Conservation (phyloP, 2,888 invertebrate species). For the Esperia sulphurella region DNA sequence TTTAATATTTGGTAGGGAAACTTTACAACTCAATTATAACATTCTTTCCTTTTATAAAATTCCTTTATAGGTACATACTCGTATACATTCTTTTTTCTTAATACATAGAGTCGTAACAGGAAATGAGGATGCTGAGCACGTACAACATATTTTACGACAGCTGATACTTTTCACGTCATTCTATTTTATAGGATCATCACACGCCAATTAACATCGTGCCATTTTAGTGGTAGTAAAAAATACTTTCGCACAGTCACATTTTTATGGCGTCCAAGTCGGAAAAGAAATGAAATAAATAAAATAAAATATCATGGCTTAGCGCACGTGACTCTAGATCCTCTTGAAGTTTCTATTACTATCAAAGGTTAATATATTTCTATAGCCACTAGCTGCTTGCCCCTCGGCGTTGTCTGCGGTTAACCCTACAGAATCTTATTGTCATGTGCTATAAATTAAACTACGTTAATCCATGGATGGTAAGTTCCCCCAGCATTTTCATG, state of each 20-base stretch:
- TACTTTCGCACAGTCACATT: conserved; percentile 32
- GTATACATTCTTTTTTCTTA: too few species aligned
- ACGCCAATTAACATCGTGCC: conserved; percentile 36
- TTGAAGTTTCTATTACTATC: neutral
- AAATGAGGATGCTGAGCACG: conserved; percentile 4
- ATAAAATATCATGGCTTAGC: neutral
- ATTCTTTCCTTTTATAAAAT: too few species aligned
- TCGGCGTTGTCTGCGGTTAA: too few species aligned
- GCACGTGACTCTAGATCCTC: conserved; percentile 2
- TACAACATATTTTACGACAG: conserved; percentile 4
- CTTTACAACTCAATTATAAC: too few species aligned
- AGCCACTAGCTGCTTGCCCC: neutral
- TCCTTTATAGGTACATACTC: neutral
- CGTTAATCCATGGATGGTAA: too few species aligned
- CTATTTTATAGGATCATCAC: conserved; percentile 31
- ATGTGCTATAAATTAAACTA: too few species aligned
- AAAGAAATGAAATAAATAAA: conserved; percentile 19
- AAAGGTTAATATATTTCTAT: neutral
- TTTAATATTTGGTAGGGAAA: too few species aligned
- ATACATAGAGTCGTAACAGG: neutral
- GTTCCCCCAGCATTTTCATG: too few species aligned
- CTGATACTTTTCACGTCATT: conserved; percentile 6
- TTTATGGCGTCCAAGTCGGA: conserved; percentile 29
- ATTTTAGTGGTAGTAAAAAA: conserved; percentile 41
- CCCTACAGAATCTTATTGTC: too few species aligned